A percentile compares a stretch with the other conserved stretches of the same genome.
Evolutionary conservation across 2,888 invertebrate genomes (phyloP).

Genomic region (Luperina testacea): DNA sequence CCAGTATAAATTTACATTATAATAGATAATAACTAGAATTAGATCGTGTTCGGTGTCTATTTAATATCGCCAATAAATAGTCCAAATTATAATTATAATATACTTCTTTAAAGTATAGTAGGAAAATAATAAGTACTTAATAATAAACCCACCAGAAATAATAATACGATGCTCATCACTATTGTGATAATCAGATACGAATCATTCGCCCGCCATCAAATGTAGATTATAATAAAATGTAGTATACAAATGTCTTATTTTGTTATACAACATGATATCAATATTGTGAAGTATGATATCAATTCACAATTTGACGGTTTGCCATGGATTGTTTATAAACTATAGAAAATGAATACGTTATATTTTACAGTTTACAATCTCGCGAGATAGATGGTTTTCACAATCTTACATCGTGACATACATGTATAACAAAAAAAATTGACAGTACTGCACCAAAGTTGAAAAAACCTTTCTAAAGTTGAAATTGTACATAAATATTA

Average conservation of each 20-base stretch:
- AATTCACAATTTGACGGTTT: neutral
- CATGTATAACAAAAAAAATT: neutral
- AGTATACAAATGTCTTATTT: neutral
- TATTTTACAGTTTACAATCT: neutral
- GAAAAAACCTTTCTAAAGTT: neutral
- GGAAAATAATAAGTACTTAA: conserved; percentile 20
- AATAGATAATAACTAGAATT: conserved; percentile 25
- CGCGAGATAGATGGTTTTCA: neutral
- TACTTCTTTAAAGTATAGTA: conserved; percentile 17
- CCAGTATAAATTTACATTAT: conserved; percentile 18
- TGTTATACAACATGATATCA: neutral
- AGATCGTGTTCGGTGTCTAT: conserved; percentile 63
- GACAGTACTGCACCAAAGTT: neutral
- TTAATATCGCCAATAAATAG: conserved; percentile 25
- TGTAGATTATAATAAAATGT: conserved; percentile 19
- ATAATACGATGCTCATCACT: conserved; percentile 57
- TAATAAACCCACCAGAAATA: conserved; percentile 52
- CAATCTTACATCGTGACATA: neutral
- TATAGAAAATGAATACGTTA: neutral
- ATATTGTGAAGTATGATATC: neutral
- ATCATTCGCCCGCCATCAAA: conserved; percentile 48
- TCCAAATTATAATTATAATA: neutral
- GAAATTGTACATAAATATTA: neutral
- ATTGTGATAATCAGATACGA: conserved; percentile 57
- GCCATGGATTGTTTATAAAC: neutral